These are phyloP conservation scores for Petrocephalus sullivani DNA, from an alignment of 2,797 vertebrate genomes.

Conservation along the genomic window DNA sequence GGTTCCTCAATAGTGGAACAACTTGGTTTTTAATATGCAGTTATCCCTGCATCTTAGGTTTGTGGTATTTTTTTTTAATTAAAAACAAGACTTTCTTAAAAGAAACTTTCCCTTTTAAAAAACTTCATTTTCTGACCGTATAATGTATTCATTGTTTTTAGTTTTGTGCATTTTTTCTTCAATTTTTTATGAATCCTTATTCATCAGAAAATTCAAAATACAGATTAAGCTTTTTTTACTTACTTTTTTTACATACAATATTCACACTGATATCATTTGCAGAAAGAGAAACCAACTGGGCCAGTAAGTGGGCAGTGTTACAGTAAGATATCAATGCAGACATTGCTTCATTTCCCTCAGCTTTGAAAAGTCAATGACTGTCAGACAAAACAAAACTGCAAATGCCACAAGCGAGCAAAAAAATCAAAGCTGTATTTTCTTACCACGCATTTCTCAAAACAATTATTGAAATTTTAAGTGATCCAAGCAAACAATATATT, in stretches of 20 bases:
- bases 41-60: not conserved
- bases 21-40: not conserved
- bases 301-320: not conserved
- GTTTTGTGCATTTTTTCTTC: not conserved
- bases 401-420: not conserved
- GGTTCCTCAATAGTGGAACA: not conserved
- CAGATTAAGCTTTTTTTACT: not conserved
- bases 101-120: not conserved
- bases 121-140: not conserved
- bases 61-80: not conserved
- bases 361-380: not conserved
- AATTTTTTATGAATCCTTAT: not conserved
- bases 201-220: not conserved
- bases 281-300: not conserved
- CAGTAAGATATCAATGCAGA: not conserved
- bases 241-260: not conserved
- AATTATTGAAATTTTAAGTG: constrained; percentile 1
- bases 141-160: not conserved
- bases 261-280: not conserved
- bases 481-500: not conserved
- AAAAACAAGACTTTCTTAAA: not conserved
- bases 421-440: not conserved
- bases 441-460: not conserved
- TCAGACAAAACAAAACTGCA: not conserved
- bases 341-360: not conserved